phyloP scores from a whole-genome alignment of 1,140 invertebrate genomes.

The Leguminivora glycinivorella region DNA sequence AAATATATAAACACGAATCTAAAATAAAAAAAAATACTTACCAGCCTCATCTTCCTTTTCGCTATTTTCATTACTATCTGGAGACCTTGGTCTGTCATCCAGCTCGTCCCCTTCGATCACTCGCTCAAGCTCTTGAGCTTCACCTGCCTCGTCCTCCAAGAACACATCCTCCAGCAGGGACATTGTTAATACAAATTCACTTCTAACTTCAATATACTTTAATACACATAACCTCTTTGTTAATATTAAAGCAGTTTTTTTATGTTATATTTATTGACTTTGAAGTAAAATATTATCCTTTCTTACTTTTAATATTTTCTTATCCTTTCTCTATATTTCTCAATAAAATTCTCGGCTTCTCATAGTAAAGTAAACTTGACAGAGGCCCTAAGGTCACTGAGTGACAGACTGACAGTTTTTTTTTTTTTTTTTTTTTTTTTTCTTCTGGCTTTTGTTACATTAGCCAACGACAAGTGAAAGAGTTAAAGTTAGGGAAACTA shows the following conservation, averaged over 20 bases:
- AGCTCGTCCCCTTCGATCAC: slow-evolving; percentile 72
- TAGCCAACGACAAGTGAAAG: no score
- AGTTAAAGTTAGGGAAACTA: no score
- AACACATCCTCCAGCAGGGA: slow-evolving; percentile 74
- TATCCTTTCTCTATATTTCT: no score
- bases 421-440: no score
- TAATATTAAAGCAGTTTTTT: background rate
- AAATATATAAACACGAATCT: background rate
- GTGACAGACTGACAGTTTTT: no score
- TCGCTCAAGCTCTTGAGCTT: slow-evolving; percentile 68
- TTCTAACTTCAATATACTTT: background rate
- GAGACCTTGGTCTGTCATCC: slow-evolving; percentile 47
- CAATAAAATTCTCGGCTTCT: no score
- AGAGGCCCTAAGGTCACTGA: background rate
- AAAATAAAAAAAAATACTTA: slow-evolving; percentile 33
- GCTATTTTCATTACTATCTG: slow-evolving; percentile 55
- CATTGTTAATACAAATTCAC: slow-evolving; percentile 47
- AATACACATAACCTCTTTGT: background rate
- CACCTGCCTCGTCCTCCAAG: slow-evolving; percentile 63
- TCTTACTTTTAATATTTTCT: no score
- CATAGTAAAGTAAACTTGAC: no score
- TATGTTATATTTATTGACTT: no score
- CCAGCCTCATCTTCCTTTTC: slow-evolving; percentile 69
- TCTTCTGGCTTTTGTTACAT: no score
- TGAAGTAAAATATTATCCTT: no score